phyloP scores from a whole-genome alignment of 2,888 invertebrate species.

The Melanostoma mellinum region DNA sequence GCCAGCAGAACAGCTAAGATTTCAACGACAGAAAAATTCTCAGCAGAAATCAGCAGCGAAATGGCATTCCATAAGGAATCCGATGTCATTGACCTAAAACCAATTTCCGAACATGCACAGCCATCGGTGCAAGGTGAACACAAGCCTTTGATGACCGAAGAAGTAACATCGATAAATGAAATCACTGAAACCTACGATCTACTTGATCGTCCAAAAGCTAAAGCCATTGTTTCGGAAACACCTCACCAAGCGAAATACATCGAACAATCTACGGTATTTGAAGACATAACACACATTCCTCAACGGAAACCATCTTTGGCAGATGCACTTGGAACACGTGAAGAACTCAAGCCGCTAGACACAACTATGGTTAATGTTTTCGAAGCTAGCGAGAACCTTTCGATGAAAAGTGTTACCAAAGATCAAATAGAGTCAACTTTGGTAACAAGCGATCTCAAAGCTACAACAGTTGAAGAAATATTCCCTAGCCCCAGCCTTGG shows the following conservation, averaged over 20 bases:
- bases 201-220: conserved; percentile 64
- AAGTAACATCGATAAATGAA: conserved; percentile 75
- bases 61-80: conserved; percentile 56
- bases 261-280: conserved; percentile 74
- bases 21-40: conserved; percentile 46
- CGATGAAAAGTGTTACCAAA: conserved; percentile 73
- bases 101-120: conserved; percentile 38
- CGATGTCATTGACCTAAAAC: conserved; percentile 36
- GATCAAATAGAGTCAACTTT: conserved; percentile 55
- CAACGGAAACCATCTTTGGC: conserved; percentile 39
- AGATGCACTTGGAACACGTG: conserved; percentile 27
- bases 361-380: conserved; percentile 74
- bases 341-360: conserved; percentile 72
- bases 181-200: conserved; percentile 77
- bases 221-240: conserved; percentile 72
- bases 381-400: conserved; percentile 75
- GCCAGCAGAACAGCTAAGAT: conserved; percentile 20
- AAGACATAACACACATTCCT: conserved; percentile 71
- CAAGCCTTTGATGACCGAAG: conserved; percentile 75
- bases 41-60: conserved; percentile 42
- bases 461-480: conserved; percentile 76
- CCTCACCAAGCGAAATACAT: conserved; percentile 74
- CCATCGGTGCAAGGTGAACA: conserved; percentile 71
- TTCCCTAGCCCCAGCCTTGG: conserved; percentile 71
- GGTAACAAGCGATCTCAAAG: conserved; percentile 73